Evolutionary conservation across 2,113 vertebrate genomes (phyloP).

Genomic region (Puma concolor): DNA sequence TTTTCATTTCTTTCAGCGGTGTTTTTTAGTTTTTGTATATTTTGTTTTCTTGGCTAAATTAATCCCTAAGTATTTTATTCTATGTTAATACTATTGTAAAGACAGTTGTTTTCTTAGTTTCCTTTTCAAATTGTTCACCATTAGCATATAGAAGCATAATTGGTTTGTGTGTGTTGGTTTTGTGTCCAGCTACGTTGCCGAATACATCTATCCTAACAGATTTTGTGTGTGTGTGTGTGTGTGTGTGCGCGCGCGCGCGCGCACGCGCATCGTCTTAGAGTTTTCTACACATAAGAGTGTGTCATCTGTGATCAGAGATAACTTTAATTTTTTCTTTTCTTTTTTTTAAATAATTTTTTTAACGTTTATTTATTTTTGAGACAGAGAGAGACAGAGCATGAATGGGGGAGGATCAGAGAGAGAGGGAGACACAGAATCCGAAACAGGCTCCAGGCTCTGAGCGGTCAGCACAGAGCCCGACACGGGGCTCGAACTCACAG

Average conservation of each 20-base stretch:
- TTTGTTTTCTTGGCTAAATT: neutral
- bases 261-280: neutral
- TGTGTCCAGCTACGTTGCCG: neutral
- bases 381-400: too few relatives aligned
- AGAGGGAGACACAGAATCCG: too few relatives aligned
- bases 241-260: neutral
- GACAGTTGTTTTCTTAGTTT: neutral
- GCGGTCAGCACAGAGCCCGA: too few relatives aligned
- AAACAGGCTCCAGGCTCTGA: too few relatives aligned
- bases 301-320: neutral
- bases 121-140: neutral
- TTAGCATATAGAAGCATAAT: neutral
- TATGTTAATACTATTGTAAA: neutral
- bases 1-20: neutral
- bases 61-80: neutral
- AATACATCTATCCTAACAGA: neutral
- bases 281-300: neutral
- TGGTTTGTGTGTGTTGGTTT: neutral
- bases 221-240: neutral
- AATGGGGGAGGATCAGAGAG: too few relatives aligned
- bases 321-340: neutral
- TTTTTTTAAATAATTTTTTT: too few relatives aligned
- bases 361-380: too few relatives aligned
- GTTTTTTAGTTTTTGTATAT: neutral
- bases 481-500: rapidly evolving